Evolutionary conservation across 2,113 vertebrate genomes (phyloP), one percentile per base, ranked within the genome.

Genomic region (Istiophorus platypterus): DNA sequence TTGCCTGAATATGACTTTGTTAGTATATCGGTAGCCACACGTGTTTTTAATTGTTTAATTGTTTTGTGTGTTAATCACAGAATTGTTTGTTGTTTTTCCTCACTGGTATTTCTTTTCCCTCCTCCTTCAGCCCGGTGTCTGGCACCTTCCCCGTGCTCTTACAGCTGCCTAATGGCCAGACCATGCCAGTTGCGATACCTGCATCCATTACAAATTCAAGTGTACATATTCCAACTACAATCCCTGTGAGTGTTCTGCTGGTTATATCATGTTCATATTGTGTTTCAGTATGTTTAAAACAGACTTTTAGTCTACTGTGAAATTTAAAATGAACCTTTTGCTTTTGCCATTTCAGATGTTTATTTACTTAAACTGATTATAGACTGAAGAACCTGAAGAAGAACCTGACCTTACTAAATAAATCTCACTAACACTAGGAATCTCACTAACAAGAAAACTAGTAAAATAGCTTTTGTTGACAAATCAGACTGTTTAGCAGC

Each of bases 111-210:
- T 95, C 76, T 84, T 92, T 91, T 95, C 92, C 93, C 93, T 90
- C 91, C 93, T 94, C 94, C 94, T 94, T 89, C 94, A 99, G 98
- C 90, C 98, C 98, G 66, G 97, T 99, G 88, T 96, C 98, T 94
- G 98, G 97, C 91, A 97, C 98, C 89, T 98, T 99, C 95, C 98
- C 98, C 77, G 96, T 99, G 92, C 96, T 99, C 75, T 96, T 99
- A 92, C 98, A 99, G 96, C 97, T 99, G 92, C 97, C 97, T 92
- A 99, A 99, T 88, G 97, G 98, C 94, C 98, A 99, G 94, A 98
- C 98, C 89, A 97, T 99, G 98, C 98, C 98, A 88, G 96, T 99
- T 81, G 96, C 98, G 91, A 97, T 99, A 94, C 98, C 98, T 92
- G 97, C 98, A 75, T 96, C 98, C 92, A 98, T 99, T 93, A 97